A percentile compares a stretch with the other conserved stretches of the same genome.
Conservation (phyloP, 2,888 invertebrate genomes). For the Ichneumon xanthorius region DNA sequence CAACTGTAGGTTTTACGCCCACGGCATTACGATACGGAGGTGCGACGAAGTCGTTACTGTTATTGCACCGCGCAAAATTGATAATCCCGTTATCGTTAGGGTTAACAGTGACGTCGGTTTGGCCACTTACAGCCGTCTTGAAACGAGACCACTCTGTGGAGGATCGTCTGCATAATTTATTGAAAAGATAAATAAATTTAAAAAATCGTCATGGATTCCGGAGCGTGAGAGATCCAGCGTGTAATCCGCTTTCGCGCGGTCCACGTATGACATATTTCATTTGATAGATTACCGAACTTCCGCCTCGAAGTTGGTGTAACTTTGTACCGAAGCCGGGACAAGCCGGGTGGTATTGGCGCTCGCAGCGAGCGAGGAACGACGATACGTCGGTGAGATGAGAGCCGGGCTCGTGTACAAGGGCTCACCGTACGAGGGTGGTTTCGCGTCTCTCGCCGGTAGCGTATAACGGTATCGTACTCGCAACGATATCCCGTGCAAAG, state of each 20-base stretch:
- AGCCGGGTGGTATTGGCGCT: not conserved
- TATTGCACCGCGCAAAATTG: not conserved
- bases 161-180: too few species aligned
- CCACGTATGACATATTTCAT: not conserved
- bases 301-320: not conserved
- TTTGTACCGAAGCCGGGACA: conserved; percentile 1
- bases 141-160: not conserved
- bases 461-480: conserved; percentile 10
- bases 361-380: conserved; percentile 38
- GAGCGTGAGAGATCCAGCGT: too few species aligned
- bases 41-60: not conserved
- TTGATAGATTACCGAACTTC: conserved; percentile 15
- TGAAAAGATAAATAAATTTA: not conserved
- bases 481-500: conserved; percentile 33
- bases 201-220: not conserved
- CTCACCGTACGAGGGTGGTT: not conserved
- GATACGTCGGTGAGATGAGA: conserved; percentile 50
- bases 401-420: not conserved
- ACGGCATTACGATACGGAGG: not conserved
- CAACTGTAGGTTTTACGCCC: not conserved
- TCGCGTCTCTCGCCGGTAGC: not conserved
- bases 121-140: not conserved
- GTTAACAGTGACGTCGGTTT: not conserved
- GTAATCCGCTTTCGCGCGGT: not conserved
- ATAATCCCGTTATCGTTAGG: not conserved